phyloP scores from a whole-genome alignment of 2,113 vertebrate genomes.

The Physeter macrocephalus region DNA sequence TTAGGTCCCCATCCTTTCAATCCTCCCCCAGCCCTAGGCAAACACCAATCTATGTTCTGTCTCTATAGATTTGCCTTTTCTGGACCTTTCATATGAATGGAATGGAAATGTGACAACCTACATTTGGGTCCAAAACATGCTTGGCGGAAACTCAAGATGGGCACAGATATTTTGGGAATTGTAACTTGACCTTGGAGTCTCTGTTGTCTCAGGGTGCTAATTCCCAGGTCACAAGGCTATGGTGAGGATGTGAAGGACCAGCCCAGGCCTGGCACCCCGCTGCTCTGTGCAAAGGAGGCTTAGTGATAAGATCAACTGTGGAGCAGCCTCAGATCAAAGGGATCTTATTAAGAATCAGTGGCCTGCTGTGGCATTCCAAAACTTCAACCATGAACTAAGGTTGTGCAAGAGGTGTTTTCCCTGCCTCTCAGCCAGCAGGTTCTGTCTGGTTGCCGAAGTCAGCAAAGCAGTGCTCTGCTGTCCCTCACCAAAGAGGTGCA shows the following conservation, averaged over 20 bases:
- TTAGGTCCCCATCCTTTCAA: not conserved
- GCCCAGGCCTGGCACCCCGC: not conserved
- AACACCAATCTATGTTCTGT: not conserved
- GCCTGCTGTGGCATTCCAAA: not conserved
- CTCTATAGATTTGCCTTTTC: not conserved
- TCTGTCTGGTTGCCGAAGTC: not conserved
- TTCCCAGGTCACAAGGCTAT: not conserved
- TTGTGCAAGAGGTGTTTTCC: constrained; percentile 24
- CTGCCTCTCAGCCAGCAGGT: not conserved
- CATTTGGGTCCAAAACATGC: not conserved
- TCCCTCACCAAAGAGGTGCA: not conserved
- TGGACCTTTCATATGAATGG: not conserved
- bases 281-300: not conserved
- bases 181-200: not conserved
- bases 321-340: not conserved
- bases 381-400: not conserved
- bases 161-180: not conserved
- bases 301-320: not conserved
- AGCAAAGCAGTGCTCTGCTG: not conserved
- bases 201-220: not conserved
- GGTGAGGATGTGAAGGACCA: not conserved
- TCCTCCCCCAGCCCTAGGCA: not conserved
- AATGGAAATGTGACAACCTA: not conserved
- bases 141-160: not conserved
- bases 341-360: not conserved